Conservation (phyloP, 2,888 invertebrate genomes). For the Drosophila siamana region DNA sequence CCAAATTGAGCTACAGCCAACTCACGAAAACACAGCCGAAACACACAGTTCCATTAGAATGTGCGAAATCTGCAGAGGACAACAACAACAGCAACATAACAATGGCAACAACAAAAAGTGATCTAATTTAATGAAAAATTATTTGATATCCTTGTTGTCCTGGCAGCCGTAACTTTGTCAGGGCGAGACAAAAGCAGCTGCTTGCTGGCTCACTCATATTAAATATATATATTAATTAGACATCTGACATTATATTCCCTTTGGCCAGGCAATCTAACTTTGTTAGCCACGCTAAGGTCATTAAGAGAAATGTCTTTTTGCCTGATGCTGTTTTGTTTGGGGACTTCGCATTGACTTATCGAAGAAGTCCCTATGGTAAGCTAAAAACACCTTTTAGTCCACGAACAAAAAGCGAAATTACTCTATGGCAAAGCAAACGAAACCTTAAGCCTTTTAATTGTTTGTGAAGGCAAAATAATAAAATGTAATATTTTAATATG, state of each 20-base stretch:
- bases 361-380: not conserved
- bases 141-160: conserved; percentile 49
- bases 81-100: not conserved
- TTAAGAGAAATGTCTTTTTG: conserved; percentile 18
- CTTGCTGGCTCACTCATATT: conserved; percentile 16
- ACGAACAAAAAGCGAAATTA: not conserved
- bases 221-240: conserved; percentile 51
- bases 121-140: conserved; percentile 55
- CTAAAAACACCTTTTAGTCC: not conserved
- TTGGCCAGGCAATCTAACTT: conserved; percentile 31
- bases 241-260: conserved; percentile 15
- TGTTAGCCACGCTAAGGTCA: conserved; percentile 34
- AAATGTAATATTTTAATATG: too few species aligned
- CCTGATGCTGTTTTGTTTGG: not conserved
- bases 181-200: conserved; percentile 9
- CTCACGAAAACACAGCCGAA: not conserved
- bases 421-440: not conserved
- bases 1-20: conserved; percentile 24
- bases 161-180: conserved; percentile 32
- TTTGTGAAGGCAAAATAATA: too few species aligned
- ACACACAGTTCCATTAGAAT: conserved; percentile 20
- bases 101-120: conserved; percentile 7
- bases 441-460: not conserved
- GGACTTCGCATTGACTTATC: not conserved
- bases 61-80: conserved; percentile 16